These are phyloP conservation scores for Idaea straminata DNA, from an alignment of 2,888 invertebrate species.

Conservation along the genomic window DNA sequence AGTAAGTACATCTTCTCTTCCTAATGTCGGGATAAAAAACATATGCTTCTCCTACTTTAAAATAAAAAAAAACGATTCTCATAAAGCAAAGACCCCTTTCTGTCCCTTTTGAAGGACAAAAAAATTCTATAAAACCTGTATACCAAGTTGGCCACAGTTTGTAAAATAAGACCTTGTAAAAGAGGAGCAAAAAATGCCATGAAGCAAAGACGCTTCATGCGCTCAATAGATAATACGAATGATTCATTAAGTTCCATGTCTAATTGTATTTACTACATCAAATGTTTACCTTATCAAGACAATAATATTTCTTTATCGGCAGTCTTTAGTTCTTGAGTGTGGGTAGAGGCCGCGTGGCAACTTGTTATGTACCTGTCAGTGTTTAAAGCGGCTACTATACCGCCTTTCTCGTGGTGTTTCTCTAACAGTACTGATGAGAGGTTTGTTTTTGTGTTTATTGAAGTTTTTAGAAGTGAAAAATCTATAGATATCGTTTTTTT, in stretches of 20 bases:
- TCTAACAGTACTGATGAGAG: conserved; percentile 47
- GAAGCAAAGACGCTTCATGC: neutral
- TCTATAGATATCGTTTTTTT: neutral
- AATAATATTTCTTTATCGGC: conserved; percentile 1
- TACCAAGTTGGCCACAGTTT: too few species aligned
- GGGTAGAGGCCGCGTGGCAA: conserved; percentile 5
- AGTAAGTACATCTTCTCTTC: too few species aligned
- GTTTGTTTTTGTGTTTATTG: conserved; percentile 17
- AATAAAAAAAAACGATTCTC: too few species aligned
- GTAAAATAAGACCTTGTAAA: too few species aligned
- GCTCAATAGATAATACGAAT: neutral
- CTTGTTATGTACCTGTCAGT: conserved; percentile 37
- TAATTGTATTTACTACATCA: neutral
- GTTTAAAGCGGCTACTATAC: conserved; percentile 44
- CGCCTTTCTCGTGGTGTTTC: conserved; percentile 66
- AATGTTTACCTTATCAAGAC: conserved; percentile 2
- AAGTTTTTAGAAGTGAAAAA: neutral
- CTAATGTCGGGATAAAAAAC: too few species aligned
- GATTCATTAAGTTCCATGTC: neutral
- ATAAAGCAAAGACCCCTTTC: too few species aligned
- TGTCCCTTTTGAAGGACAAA: too few species aligned
- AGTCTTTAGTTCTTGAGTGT: neutral
- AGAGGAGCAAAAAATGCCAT: too few species aligned
- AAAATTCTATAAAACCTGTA: too few species aligned
- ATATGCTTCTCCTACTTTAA: too few species aligned